Evolutionary conservation across 1,140 invertebrate species (phyloP), one percentile per base, ranked within the genome.

Genomic region (Lethocerus indicus): DNA sequence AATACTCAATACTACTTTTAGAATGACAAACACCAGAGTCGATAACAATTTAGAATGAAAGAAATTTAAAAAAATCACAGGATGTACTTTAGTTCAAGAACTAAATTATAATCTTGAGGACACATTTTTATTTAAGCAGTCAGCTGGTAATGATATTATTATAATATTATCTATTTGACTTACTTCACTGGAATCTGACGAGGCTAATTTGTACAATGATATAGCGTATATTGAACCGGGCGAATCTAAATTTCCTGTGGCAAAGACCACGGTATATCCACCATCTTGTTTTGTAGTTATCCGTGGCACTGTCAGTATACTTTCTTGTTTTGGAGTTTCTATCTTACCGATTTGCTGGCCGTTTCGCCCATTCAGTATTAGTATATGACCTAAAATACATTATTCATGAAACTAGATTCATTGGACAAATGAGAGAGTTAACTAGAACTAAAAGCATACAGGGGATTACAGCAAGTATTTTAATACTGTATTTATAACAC

Each of bases 201-300:
- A 65, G n/a, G 71, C 61, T 18, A 82, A 58, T 56, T 72, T 67
- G 23, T 66, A 59, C 12, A 84, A 63, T 2, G 71, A 60, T 16
- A 83, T 67, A 29, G 70, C 61, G 58, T 81, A 86, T 13, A 88
- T 65, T 44, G 75, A 75, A 12, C 85, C 84, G 0, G 73, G 67
- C 39, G 79, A 72, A 37, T 78, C 77, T 57, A 83, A 78, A 24
- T 80, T 80, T 3, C 81, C 85, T 0, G 83, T 86, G 16, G 81
- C 77, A 58, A 86, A 66, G 57, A 84, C 55, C 55, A 83, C 69
- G 35, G 73, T 63, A 49, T 70, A 66, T 45, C 71, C 69, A 25
- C 71, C 74, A 60, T 76, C 73, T 25, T 69, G 65, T 57, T 69
- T 66, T 1, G 68, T 62, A 5, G 79, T 55, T 21, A 72, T 60